Conservation (phyloP, 2,888 invertebrate genomes). For the Pachydiplax longipennis region DNA sequence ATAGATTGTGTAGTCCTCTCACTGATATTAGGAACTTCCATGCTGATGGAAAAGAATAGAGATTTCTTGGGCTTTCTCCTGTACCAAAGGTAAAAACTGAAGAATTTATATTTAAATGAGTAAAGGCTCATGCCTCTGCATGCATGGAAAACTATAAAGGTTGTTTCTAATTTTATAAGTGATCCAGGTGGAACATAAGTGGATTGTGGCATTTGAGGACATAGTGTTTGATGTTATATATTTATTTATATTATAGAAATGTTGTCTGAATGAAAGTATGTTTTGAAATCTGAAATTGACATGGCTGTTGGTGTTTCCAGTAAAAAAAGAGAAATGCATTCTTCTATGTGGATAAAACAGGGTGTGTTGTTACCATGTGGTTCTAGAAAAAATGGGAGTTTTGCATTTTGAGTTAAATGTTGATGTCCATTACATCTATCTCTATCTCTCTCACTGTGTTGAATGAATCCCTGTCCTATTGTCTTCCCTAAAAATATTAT, state of each 20-base stretch:
- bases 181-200: not conserved
- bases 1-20: not conserved
- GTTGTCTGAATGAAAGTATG: conserved; percentile 22
- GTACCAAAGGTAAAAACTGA: conserved; percentile 9
- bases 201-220: conserved; percentile 5
- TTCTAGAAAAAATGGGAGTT: not conserved
- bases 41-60: not conserved
- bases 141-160: not conserved
- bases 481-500: conserved; percentile 11
- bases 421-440: conserved; percentile 11
- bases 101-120: conserved; percentile 22
- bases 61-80: conserved; percentile 22
- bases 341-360: conserved; percentile 40
- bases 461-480: not conserved
- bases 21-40: conserved; percentile 24
- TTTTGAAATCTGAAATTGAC: conserved; percentile 7
- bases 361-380: conserved; percentile 26
- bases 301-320: conserved; percentile 18
- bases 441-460: conserved; percentile 1
- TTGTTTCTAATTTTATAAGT: conserved; percentile 39
- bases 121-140: not conserved
- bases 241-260: conserved; percentile 39
- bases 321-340: conserved; percentile 4
- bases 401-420: conserved; percentile 27
- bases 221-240: conserved; percentile 33